Conservation (phyloP, 1,140 invertebrate genomes). For the Saccostrea echinata region DNA sequence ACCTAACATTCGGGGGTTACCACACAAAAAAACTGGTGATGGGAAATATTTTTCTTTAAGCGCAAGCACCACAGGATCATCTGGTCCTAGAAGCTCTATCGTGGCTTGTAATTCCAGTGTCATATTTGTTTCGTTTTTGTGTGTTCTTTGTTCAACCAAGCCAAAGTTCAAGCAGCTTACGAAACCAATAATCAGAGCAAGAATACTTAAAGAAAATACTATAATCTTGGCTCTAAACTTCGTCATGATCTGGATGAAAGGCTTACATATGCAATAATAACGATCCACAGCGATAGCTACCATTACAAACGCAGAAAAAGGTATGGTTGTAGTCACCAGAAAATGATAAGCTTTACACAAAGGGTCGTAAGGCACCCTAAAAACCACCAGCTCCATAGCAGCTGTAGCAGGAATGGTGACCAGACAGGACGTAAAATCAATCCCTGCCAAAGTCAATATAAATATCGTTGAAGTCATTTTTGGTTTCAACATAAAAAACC, state of each 20-base stretch:
- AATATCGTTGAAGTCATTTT: conserved; percentile 70
- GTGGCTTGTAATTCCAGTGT: background rate
- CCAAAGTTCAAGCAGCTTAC: conserved; percentile 65
- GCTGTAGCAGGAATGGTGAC: conserved; percentile 68
- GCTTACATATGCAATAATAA: conserved; percentile 74
- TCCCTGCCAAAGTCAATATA: conserved; percentile 70
- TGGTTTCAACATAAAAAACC: conserved; percentile 67
- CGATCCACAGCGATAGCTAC: conserved; percentile 72
- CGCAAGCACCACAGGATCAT: background rate
- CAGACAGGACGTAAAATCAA: conserved; percentile 66
- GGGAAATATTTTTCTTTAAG: background rate
- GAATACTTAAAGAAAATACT: conserved; percentile 55
- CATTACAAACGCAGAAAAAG: conserved; percentile 72
- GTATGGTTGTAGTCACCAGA: conserved; percentile 67
- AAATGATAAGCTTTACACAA: conserved; percentile 74
- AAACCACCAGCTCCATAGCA: conserved; percentile 62
- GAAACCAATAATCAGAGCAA: conserved; percentile 65
- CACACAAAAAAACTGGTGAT: background rate
- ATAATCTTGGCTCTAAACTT: conserved; percentile 65
- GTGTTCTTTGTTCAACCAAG: background rate
- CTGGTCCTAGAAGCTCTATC: background rate
- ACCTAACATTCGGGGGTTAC: conserved; percentile 22
- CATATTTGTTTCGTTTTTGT: background rate
- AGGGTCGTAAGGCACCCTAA: conserved; percentile 55
- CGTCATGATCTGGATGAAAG: conserved; percentile 68